These are phyloP conservation scores for sheep (Ovis aries) DNA, from an alignment of 2,113 vertebrate genomes.

Conservation along the genomic window DNA sequence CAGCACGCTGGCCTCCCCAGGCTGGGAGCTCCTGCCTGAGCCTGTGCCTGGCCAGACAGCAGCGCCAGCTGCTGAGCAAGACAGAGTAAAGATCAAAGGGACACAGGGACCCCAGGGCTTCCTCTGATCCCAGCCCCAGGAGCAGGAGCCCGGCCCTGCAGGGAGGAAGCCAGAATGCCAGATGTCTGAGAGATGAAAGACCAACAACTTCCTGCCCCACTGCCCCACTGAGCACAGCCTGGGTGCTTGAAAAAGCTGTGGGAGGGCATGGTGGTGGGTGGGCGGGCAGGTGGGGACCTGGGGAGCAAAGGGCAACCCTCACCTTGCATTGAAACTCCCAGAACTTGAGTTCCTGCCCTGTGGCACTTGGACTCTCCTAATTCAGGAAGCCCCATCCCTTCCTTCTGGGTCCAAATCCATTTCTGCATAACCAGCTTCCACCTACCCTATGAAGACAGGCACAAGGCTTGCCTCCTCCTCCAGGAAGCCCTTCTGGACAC, in stretches of 20 bases:
- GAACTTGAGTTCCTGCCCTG: no score
- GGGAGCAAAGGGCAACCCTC: background rate
- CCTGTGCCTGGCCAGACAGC: background rate
- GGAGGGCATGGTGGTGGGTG: background rate
- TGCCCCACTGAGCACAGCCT: background rate
- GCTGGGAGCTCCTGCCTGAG: background rate
- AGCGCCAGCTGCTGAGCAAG: background rate
- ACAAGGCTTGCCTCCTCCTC: background rate
- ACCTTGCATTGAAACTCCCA: fast-evolving
- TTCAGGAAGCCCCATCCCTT: background rate
- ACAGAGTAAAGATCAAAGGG: background rate
- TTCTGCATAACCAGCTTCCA: background rate
- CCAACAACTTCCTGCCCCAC: background rate
- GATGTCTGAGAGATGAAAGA: slow-evolving; percentile 25
- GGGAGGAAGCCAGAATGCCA: background rate
- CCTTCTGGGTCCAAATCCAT: background rate
- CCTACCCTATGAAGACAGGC: background rate
- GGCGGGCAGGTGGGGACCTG: background rate
- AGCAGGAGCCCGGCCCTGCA: background rate
- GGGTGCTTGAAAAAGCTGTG: background rate
- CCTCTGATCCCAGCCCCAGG: slow-evolving; percentile 27
- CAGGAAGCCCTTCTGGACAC: background rate
- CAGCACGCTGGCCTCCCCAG: background rate
- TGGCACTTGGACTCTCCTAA: background rate
- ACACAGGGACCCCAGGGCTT: background rate